Evolutionary conservation across 2,888 invertebrate species (phyloP), one percentile per base, ranked within the genome.

Genomic region (Chrysopilus asiliformis): DNA sequence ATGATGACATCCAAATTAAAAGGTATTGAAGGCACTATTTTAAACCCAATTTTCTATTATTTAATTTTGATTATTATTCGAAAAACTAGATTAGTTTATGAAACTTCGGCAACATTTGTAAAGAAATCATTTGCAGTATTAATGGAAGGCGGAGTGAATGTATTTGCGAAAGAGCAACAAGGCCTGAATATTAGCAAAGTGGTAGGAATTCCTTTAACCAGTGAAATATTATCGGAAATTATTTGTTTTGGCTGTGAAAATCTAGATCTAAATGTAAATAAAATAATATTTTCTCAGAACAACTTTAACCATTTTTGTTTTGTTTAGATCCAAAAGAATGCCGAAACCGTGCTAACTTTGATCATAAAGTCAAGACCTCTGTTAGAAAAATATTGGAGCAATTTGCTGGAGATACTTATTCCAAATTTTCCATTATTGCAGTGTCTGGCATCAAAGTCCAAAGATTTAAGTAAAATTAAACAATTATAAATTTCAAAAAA

Each of bases 191-290:
- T n/a, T n/a, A n/a, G n/a, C n/a, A n/a, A n/a, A n/a, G n/a, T n/a
- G n/a, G n/a, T 63, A 1, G 63, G 63, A 0, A 19, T 63, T 19
- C 63, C 62, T 3, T 30, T 62, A 19, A 55, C 47, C 19, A 26
- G 45, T 0, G 37, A 47, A n/a, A 36, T 63, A 9, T 24, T 63
- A 20, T 44, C 48, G 1, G 51, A 55, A 38, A 37, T 63, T 4
- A 42, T 57, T 6, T 44, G 46, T 30, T 44, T 43, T 22, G 50
- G 52, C 2, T 49, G 42, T 39, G 45, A 36, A 27, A 37, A 40
- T 22, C 8, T 32, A 1, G 41, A 48, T 9, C 10, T 36, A 1
- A 10, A 34, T 7, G 38, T 58, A 25, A n/a, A n/a, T n/a, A n/a
- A n/a, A n/a, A n/a, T n/a, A n/a, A n/a, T n/a, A n/a, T n/a, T n/a